These are phyloP conservation scores for Baronia brevicornis DNA, from an alignment of 2,888 invertebrate species.

Conservation along the genomic window DNA sequence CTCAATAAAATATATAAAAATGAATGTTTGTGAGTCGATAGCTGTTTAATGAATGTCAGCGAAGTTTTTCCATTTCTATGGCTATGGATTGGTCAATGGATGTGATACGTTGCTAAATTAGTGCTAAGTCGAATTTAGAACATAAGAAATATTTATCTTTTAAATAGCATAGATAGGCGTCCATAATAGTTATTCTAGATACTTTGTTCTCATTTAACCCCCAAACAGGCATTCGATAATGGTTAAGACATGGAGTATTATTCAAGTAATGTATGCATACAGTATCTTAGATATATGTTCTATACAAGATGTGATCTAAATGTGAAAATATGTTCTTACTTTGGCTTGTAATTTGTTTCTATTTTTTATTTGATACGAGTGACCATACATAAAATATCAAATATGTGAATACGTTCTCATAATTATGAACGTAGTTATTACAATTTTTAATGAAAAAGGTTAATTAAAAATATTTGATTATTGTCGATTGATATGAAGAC, in stretches of 20 bases:
- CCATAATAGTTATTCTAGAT: slow-evolving; percentile 51
- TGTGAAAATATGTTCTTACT: slow-evolving; percentile 22
- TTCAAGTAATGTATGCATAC: slow-evolving; percentile 11
- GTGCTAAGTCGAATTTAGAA: slow-evolving; percentile 53
- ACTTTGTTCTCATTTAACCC: slow-evolving; percentile 50
- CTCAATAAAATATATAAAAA: slow-evolving; percentile 11
- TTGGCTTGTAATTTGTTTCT: slow-evolving; percentile 30
- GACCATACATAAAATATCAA: neutral
- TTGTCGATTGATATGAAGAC: no score
- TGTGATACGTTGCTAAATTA: slow-evolving; percentile 69
- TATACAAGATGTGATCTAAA: slow-evolving; percentile 34
- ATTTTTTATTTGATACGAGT: slow-evolving; percentile 16
- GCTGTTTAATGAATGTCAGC: slow-evolving; percentile 23
- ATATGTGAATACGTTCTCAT: no score
- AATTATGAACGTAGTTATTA: no score
- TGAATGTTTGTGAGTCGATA: slow-evolving; percentile 19
- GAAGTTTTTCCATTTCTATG: slow-evolving; percentile 40
- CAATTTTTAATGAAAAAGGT: no score
- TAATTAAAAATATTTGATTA: no score
- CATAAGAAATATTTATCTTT: slow-evolving; percentile 70
- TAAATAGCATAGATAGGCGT: slow-evolving; percentile 61
- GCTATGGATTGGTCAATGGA: slow-evolving; percentile 60
- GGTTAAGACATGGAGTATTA: slow-evolving; percentile 20
- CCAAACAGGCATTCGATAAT: slow-evolving; percentile 23
- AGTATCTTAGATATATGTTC: slow-evolving; percentile 2